These are phyloP conservation scores for Xenopus petersii DNA, from an alignment of 2,797 vertebrate species.

Conservation along the genomic window DNA sequence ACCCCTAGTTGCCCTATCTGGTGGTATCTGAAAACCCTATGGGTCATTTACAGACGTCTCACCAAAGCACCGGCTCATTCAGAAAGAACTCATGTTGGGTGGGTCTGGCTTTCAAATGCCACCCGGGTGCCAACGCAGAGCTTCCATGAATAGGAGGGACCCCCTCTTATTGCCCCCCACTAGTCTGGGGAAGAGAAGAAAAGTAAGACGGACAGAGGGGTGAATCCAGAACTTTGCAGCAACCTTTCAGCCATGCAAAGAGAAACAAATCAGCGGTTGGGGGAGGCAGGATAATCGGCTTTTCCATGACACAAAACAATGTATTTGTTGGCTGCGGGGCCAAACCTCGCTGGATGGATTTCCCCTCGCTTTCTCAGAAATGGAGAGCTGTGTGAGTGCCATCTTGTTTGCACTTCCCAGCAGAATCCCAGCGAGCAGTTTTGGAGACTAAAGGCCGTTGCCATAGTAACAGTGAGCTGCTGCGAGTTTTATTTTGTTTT, in stretches of 20 bases:
- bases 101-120: too few relatives aligned
- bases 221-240: neutral
- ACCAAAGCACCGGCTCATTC: too few relatives aligned
- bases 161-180: too few relatives aligned
- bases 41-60: too few relatives aligned
- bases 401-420: slow-evolving; percentile 37
- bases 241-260: neutral
- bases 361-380: slow-evolving; percentile 5
- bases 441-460: slow-evolving; percentile 24
- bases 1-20: too few relatives aligned
- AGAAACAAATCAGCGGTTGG: neutral
- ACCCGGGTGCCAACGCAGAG: too few relatives aligned
- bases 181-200: too few relatives aligned
- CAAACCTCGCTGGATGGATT: slow-evolving; percentile 15
- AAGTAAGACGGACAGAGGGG: too few relatives aligned
- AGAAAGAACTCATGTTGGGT: too few relatives aligned
- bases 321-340: slow-evolving; percentile 20
- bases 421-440: slow-evolving; percentile 23
- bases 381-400: slow-evolving; percentile 19
- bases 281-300: neutral
- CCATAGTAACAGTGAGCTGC: slow-evolving; percentile 34
- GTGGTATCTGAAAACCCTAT: too few relatives aligned
- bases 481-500: neutral
- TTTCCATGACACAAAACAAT: slow-evolving; percentile 24
- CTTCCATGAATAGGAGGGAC: too few relatives aligned